Evolutionary conservation across 2,797 vertebrate genomes (phyloP).

Genomic region (Paguma larvata): DNA sequence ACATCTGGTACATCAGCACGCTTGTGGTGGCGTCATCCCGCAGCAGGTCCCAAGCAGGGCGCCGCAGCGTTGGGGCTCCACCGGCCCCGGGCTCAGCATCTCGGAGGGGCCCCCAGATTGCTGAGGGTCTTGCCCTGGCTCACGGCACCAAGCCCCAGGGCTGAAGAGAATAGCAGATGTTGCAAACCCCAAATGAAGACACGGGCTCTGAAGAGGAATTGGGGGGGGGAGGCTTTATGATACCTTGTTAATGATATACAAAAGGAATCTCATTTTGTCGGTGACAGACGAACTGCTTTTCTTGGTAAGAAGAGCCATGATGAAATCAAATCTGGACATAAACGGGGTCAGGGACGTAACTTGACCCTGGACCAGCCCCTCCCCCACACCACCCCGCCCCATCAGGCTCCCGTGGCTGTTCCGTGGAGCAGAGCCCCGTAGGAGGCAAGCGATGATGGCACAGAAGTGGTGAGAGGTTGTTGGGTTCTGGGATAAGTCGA

Average conservation of each 20-base stretch:
- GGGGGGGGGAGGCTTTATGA: not conserved
- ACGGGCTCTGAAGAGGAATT: not conserved
- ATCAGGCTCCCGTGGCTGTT: not conserved
- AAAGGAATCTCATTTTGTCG: not conserved
- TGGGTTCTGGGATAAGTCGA: not conserved
- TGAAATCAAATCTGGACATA: not conserved
- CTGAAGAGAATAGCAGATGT: not conserved
- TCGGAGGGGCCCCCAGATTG: not conserved
- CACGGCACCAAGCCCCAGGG: not conserved
- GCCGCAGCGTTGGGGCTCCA: rapidly evolving
- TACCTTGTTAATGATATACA: not conserved
- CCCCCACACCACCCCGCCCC: not conserved
- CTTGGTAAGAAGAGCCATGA: not conserved
- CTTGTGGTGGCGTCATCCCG: not conserved
- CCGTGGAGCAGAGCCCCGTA: too few relatives aligned
- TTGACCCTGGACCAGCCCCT: not conserved
- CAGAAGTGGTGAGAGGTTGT: not conserved
- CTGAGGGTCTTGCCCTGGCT: not conserved
- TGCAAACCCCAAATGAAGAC: not conserved
- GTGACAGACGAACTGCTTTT: not conserved
- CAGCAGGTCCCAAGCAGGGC: not conserved
- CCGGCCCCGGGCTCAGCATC: not conserved
- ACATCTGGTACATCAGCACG: not conserved
- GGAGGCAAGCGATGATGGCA: not conserved
- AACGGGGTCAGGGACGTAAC: not conserved